Evolutionary conservation across 2,888 invertebrate genomes (phyloP).

Genomic region (Strigamia maritima): DNA sequence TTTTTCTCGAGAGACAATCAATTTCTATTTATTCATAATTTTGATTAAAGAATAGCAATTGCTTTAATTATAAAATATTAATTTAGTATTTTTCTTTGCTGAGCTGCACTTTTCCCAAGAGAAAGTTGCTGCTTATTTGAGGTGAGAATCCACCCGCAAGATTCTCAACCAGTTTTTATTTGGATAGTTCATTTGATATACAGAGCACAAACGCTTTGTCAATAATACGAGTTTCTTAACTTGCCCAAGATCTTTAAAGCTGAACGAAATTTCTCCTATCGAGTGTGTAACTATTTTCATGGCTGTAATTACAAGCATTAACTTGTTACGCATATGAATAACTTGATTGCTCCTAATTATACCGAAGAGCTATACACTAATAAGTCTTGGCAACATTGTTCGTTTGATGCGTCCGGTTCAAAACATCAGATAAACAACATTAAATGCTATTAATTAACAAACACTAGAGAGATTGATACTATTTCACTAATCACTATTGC

Average conservation of each 20-base stretch:
- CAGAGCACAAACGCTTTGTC: conserved; percentile 34
- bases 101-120: neutral
- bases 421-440: too few species aligned
- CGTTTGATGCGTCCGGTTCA: neutral
- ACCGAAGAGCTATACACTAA: too few species aligned
- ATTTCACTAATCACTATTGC: too few species aligned
- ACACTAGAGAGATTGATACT: too few species aligned
- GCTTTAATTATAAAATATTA: neutral
- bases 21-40: neutral
- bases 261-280: neutral
- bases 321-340: neutral
- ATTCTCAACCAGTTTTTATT: conserved; percentile 31
- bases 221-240: conserved; percentile 31
- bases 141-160: conserved; percentile 30
- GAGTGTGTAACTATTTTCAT: neutral
- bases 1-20: neutral
- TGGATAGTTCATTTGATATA: conserved; percentile 34
- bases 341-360: neutral
- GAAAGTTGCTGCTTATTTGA: conserved; percentile 23
- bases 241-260: conserved; percentile 21
- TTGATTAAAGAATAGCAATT: neutral
- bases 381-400: neutral
- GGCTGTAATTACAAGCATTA: neutral
- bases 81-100: neutral
- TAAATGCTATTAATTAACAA: too few species aligned